phyloP scores from a whole-genome alignment of 2,888 invertebrate genomes.

The Pseudeuparius sepicola region DNA sequence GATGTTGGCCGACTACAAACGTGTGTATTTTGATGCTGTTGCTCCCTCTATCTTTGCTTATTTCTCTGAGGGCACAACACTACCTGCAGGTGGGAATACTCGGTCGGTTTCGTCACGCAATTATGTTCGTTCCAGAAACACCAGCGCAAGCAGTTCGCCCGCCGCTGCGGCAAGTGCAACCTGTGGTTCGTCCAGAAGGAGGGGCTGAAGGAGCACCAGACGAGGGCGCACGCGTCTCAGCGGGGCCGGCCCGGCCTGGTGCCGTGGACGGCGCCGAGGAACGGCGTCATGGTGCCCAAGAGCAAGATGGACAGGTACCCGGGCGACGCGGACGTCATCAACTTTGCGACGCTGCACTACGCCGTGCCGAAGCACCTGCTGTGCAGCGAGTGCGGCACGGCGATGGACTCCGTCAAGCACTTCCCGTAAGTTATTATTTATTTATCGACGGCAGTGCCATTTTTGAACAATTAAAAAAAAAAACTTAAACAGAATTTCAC shows the following conservation, averaged over 20 bases:
- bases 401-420: constrained; percentile 62
- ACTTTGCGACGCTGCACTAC: constrained; percentile 39
- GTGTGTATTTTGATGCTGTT: no score
- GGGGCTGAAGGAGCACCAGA: constrained; percentile 49
- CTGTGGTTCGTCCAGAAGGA: constrained; percentile 67
- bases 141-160: constrained; percentile 49
- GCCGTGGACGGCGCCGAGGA: constrained; percentile 33
- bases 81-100: no score
- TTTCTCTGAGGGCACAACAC: no score
- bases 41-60: no score
- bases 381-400: constrained; percentile 69
- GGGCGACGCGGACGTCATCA: constrained; percentile 32
- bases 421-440: constrained; percentile 58
- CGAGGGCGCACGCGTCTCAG: constrained; percentile 36
- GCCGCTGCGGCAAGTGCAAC: constrained; percentile 58
- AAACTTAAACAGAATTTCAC: no score
- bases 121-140: no score
- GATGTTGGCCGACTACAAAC: no score
- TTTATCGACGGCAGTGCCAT: no score
- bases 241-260: constrained; percentile 33
- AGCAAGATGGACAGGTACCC: constrained; percentile 35
- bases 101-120: no score
- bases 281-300: constrained; percentile 37
- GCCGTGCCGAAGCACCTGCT: constrained; percentile 44
- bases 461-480: no score